Percentiles rank a stretch among this genome's conserved stretches.
Evolutionary conservation across 2,797 vertebrate species (phyloP).

Genomic region (Helicolenus hilgendorfi): DNA sequence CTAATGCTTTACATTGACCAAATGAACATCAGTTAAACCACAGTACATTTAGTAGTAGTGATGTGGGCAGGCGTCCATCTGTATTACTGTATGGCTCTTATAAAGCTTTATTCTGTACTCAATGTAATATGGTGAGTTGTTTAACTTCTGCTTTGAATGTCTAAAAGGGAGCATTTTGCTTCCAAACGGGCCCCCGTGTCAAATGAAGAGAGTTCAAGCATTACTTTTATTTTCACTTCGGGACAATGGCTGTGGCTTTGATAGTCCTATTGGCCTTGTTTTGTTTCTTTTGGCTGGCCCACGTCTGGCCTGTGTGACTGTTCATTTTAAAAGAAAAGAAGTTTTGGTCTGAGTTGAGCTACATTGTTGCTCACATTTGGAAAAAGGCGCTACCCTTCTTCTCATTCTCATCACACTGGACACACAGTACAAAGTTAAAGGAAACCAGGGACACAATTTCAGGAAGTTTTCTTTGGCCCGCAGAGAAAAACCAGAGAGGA

Average conservation of each 20-base stretch:
- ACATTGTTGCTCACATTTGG: constrained; percentile 48
- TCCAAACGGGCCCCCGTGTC: constrained; percentile 27
- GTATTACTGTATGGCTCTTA: background rate
- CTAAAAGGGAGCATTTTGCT: constrained; percentile 3
- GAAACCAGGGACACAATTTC: constrained; percentile 90
- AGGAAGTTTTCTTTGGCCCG: constrained; percentile 90
- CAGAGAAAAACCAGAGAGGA: constrained; percentile 69
- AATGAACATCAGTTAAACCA: constrained; percentile 32
- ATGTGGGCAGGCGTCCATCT: background rate
- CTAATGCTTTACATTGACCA: constrained; percentile 54
- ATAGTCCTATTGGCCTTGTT: constrained; percentile 8
- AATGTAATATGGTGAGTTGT: background rate
- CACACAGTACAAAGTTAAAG: constrained; percentile 60
- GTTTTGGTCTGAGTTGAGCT: background rate
- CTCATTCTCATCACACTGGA: constrained; percentile 72
- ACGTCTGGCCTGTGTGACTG: background rate
- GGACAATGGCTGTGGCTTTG: constrained; percentile 14
- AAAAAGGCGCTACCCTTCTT: constrained; percentile 39
- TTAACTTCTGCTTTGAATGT: constrained; percentile 9
- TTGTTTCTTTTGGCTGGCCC: constrained; percentile 47
- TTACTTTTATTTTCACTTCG: constrained; percentile 56
- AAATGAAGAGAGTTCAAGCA: constrained; percentile 21
- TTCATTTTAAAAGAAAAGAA: background rate
- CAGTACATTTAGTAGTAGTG: background rate
- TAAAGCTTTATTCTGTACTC: background rate